Evolutionary conservation across 1,140 invertebrate species (phyloP).

Genomic region (Orchestia grillus): DNA sequence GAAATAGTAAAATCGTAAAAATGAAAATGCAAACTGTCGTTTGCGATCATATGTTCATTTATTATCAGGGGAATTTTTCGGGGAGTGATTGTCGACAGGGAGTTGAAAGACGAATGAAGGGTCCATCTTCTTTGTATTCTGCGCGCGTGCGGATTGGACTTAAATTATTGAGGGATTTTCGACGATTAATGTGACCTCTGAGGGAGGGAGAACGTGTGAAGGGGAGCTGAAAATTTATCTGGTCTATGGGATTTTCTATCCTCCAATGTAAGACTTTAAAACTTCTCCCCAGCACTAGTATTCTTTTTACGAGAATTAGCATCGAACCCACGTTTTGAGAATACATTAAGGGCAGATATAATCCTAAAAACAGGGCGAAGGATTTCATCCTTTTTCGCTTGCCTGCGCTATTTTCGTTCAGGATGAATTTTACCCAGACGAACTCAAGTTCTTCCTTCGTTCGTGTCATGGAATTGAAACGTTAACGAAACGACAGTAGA

Average conservation of each 20-base stretch:
- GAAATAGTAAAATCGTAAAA: neutral
- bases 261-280: slow-evolving; percentile 25
- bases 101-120: neutral
- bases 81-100: neutral
- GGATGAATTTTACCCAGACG: neutral
- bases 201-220: neutral
- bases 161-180: slow-evolving; percentile 44
- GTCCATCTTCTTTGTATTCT: neutral
- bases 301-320: slow-evolving; percentile 16
- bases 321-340: slow-evolving; percentile 10
- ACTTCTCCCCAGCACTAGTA: neutral
- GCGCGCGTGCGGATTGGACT: slow-evolving; percentile 7
- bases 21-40: neutral
- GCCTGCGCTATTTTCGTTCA: neutral
- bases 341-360: slow-evolving; percentile 1
- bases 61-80: neutral
- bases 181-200: neutral
- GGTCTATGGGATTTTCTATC: neutral
- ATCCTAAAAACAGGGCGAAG: neutral
- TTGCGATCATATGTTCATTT: neutral
- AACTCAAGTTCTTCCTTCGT: neutral
- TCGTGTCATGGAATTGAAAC: slow-evolving; percentile 29
- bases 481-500: neutral
- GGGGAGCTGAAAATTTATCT: slow-evolving; percentile 49
- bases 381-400: neutral